Evolutionary conservation across 2,113 vertebrate genomes (phyloP).

Genomic region (Piaya cayana): DNA sequence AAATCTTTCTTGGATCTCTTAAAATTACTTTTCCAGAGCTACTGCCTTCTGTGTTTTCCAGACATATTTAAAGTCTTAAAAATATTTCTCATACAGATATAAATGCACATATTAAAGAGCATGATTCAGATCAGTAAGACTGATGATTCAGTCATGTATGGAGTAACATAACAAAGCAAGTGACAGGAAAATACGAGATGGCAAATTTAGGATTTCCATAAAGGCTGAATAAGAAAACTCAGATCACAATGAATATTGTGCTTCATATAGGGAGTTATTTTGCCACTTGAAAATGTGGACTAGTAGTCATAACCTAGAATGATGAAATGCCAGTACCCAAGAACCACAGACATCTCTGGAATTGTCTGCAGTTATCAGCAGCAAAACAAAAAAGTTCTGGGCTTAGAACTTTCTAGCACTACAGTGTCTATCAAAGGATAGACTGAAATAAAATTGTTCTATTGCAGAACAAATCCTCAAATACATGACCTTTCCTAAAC

Average conservation of each 20-base stretch:
- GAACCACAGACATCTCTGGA: conserved; percentile 3
- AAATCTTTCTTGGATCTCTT: conserved; percentile 29
- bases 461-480: not conserved
- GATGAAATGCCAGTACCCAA: not conserved
- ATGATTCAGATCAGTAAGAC: not conserved
- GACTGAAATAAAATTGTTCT: not conserved
- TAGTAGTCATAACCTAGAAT: not conserved
- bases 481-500: not conserved
- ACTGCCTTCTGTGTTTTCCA: not conserved
- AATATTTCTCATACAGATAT: not conserved
- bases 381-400: not conserved
- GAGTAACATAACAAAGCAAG: not conserved
- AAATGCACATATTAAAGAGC: not conserved
- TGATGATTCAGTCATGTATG: not conserved
- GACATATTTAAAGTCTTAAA: not conserved
- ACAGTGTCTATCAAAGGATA: not conserved
- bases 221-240: not conserved
- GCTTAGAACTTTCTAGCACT: not conserved
- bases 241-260: not conserved
- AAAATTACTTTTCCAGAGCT: conserved; percentile 11
- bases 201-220: not conserved
- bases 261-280: not conserved
- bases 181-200: not conserved
- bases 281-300: not conserved
- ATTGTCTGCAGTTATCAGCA: not conserved